These are phyloP conservation scores for Epinephelus lanceolatus DNA, from an alignment of 2,113 vertebrate genomes.

Conservation along the genomic window DNA sequence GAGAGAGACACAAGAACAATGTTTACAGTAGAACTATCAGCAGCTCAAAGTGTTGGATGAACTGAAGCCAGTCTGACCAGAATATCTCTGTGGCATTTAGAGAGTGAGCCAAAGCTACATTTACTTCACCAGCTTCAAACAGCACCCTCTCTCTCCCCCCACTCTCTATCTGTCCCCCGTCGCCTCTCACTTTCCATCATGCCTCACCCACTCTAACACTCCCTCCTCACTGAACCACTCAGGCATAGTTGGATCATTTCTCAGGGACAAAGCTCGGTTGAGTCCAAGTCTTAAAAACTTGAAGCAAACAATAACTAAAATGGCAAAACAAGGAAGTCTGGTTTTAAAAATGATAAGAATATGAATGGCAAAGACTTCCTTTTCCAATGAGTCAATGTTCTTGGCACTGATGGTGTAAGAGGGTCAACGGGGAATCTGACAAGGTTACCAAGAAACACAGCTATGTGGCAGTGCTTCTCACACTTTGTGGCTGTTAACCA, in stretches of 20 bases:
- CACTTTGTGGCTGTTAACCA: neutral
- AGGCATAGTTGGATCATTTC: neutral
- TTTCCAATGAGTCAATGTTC: constrained; percentile 13
- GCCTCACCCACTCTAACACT: constrained; percentile 23
- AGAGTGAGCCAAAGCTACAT: constrained; percentile 47
- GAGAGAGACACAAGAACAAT: constrained; percentile 15
- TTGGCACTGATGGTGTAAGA: neutral
- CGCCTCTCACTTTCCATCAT: constrained; percentile 27
- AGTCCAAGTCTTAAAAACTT: neutral
- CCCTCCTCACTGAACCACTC: neutral
- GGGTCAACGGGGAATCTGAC: neutral
- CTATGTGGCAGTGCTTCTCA: no score
- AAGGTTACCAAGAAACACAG: neutral
- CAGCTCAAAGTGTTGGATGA: constrained; percentile 41
- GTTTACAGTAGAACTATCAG: constrained; percentile 38
- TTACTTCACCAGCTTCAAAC: constrained; percentile 24
- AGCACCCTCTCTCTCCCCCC: constrained; percentile 1
- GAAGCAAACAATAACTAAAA: neutral
- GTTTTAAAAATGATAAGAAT: neutral
- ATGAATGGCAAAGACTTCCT: constrained; percentile 20
- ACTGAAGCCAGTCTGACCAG: constrained; percentile 34
- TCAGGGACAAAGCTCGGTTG: neutral
- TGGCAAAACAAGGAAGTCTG: constrained; percentile 27
- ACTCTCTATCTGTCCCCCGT: neutral
- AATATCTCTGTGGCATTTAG: constrained; percentile 63